Percentiles rank a stretch among this genome's conserved stretches.
Evolutionary conservation across 2,113 vertebrate genomes (phyloP).

Genomic region (Lucifuga dentata): DNA sequence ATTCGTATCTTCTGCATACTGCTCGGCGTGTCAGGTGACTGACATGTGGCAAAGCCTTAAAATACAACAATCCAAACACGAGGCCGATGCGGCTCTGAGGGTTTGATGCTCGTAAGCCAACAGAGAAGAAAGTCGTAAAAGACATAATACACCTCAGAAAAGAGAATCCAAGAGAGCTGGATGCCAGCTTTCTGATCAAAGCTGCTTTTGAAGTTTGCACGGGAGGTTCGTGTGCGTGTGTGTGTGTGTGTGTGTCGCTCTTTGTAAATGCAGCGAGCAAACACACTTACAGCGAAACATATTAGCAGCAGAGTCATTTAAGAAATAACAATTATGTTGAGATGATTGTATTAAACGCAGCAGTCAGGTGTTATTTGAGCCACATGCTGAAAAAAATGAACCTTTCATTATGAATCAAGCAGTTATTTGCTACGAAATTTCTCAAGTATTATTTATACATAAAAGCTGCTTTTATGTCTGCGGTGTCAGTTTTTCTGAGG

Average conservation of each 20-base stretch:
- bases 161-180: conserved; percentile 74
- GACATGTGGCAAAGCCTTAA: conserved; percentile 63
- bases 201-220: conserved; percentile 77
- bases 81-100: conserved; percentile 56
- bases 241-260: conserved; percentile 45
- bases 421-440: too few species aligned
- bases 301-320: too few species aligned
- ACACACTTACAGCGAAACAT: too few species aligned
- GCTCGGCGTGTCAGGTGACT: conserved; percentile 25
- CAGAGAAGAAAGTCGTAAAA: conserved; percentile 69
- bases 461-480: too few species aligned
- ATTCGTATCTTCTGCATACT: conserved; percentile 36
- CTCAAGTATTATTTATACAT: too few species aligned
- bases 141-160: conserved; percentile 74
- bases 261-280: too few species aligned
- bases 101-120: conserved; percentile 63
- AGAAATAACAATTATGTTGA: too few species aligned
- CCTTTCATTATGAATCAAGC: too few species aligned
- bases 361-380: too few species aligned
- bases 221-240: conserved; percentile 53
- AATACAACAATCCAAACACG: conserved; percentile 65
- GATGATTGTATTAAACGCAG: too few species aligned
- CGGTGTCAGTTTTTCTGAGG: too few species aligned
- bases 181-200: conserved; percentile 82
- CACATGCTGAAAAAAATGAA: too few species aligned